A percentile compares a stretch with the other conserved stretches of the same genome.
Conservation (phyloP, 2,888 invertebrate genomes). For the Agonopterix subpropinquella region DNA sequence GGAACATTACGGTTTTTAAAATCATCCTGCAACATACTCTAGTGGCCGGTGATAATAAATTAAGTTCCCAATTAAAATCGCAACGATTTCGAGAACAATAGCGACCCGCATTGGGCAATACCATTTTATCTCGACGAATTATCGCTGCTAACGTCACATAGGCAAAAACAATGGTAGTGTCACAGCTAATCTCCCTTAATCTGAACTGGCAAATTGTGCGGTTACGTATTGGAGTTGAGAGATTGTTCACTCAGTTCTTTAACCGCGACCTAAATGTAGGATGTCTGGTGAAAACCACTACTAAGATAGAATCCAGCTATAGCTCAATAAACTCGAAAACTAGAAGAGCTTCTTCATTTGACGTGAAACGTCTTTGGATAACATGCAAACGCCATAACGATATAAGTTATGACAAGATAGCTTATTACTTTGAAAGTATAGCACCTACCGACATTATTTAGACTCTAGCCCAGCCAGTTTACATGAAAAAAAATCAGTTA, state of each 20-base stretch:
- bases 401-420: too few relatives aligned
- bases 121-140: slow-evolving; percentile 27
- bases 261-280: slow-evolving; percentile 17
- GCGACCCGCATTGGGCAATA: slow-evolving; percentile 32
- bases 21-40: too few relatives aligned
- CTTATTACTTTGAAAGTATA: too few relatives aligned
- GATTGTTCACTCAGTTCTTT: background rate
- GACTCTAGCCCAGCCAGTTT: too few relatives aligned
- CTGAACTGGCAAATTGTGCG: slow-evolving; percentile 8
- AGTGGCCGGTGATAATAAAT: background rate
- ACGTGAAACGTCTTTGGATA: too few relatives aligned
- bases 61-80: slow-evolving; percentile 25
- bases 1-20: too few relatives aligned
- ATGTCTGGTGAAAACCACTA: background rate
- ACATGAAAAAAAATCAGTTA: too few relatives aligned
- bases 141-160: slow-evolving; percentile 22
- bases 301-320: too few relatives aligned
- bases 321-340: too few relatives aligned
- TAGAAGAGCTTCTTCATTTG: too few relatives aligned
- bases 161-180: slow-evolving; percentile 38
- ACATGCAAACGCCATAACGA: too few relatives aligned
- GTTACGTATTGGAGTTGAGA: slow-evolving; percentile 12
- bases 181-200: slow-evolving; percentile 24
- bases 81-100: slow-evolving; percentile 32
- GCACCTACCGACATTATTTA: too few relatives aligned